Evolutionary conservation across 2,113 vertebrate species (phyloP).

Genomic region (Thinocorus orbignyianus): DNA sequence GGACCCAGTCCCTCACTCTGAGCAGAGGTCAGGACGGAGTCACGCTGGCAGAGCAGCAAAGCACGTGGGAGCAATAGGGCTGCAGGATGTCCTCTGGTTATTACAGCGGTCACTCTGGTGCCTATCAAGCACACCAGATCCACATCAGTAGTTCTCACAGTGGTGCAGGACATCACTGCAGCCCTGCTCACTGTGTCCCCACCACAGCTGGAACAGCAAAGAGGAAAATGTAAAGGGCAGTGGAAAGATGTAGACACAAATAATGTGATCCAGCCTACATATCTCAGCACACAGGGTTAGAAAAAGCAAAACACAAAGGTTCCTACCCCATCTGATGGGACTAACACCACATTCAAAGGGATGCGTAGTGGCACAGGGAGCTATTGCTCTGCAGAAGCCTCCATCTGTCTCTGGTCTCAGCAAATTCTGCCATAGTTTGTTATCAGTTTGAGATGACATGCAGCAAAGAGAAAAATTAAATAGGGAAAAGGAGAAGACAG

Average conservation of each 20-base stretch:
- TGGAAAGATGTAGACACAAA: neutral
- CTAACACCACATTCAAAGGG: neutral
- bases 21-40: neutral
- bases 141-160: neutral
- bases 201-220: neutral
- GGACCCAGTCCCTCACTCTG: neutral
- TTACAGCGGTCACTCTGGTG: neutral
- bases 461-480: neutral
- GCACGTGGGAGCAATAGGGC: neutral
- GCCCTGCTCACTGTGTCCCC: neutral
- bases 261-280: neutral
- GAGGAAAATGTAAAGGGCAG: neutral
- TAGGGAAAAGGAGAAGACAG: too few relatives aligned
- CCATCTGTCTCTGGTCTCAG: neutral
- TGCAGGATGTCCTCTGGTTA: neutral
- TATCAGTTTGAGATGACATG: neutral
- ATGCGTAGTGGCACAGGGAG: neutral
- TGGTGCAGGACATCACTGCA: neutral
- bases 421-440: neutral
- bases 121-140: neutral
- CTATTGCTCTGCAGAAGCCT: neutral
- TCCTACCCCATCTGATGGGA: neutral
- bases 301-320: neutral
- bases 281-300: neutral
- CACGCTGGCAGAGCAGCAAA: fast-evolving